Evolutionary conservation across 2,113 vertebrate species (phyloP).

Genomic region (Corydoras maculifer): DNA sequence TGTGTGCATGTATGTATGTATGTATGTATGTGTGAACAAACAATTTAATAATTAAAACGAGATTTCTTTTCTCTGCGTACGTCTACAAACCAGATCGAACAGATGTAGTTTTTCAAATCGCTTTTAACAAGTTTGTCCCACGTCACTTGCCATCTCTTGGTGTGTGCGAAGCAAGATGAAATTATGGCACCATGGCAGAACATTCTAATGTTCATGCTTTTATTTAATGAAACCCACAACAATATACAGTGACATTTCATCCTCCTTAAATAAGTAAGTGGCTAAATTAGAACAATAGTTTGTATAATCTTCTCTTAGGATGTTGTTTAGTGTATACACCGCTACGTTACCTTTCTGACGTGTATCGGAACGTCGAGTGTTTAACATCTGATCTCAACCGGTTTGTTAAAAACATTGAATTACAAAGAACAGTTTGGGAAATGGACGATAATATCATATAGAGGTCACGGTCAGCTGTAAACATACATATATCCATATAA

Average conservation of each 20-base stretch:
- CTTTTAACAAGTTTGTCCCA: constrained; percentile 1
- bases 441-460: too few relatives aligned
- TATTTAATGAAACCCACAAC: background rate
- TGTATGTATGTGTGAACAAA: too few relatives aligned
- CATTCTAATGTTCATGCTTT: background rate
- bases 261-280: constrained; percentile 8
- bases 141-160: background rate
- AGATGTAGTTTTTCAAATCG: constrained; percentile 1
- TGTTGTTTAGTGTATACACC: too few relatives aligned
- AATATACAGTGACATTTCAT: background rate
- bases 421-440: too few relatives aligned
- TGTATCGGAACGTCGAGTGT: too few relatives aligned
- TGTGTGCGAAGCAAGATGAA: background rate
- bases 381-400: too few relatives aligned
- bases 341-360: too few relatives aligned
- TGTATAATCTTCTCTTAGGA: too few relatives aligned
- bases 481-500: too few relatives aligned
- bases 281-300: background rate
- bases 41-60: background rate
- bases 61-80: background rate
- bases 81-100: background rate
- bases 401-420: too few relatives aligned
- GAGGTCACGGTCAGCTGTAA: too few relatives aligned
- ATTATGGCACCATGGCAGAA: background rate
- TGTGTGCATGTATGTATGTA: too few relatives aligned